Evolutionary conservation across 1,140 invertebrate species (phyloP).

Genomic region (Heliconius hewitsoni): DNA sequence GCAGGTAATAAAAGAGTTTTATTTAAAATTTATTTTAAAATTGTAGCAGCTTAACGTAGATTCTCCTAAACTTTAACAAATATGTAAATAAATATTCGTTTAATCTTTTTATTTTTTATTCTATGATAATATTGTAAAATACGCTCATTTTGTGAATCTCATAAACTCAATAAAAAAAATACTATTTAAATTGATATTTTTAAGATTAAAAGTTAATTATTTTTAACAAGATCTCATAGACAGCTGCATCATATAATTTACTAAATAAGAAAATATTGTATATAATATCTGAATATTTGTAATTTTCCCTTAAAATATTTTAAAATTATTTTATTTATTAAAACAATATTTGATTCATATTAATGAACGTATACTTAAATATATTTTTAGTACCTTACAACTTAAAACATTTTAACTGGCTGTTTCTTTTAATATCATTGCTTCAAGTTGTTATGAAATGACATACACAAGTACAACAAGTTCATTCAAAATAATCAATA

Average conservation of each 20-base stretch:
- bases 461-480: constrained; percentile 3
- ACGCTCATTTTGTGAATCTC: background rate
- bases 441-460: background rate
- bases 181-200: too few species aligned
- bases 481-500: constrained; percentile 39
- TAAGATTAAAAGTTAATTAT: too few species aligned
- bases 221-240: too few species aligned
- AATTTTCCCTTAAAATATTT: too few species aligned
- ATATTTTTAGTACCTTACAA: too few species aligned
- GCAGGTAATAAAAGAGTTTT: background rate
- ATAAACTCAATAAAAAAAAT: too few species aligned
- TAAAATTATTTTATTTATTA: too few species aligned
- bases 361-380: too few species aligned
- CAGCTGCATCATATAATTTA: too few species aligned
- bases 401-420: background rate
- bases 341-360: too few species aligned
- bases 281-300: too few species aligned
- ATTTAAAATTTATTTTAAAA: background rate
- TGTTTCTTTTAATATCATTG: background rate
- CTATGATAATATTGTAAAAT: background rate
- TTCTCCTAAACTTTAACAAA: background rate
- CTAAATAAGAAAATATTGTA: too few species aligned
- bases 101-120: background rate
- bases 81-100: background rate
- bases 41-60: background rate